Conservation (phyloP, 2,888 invertebrate species). For the Strigamia maritima region DNA sequence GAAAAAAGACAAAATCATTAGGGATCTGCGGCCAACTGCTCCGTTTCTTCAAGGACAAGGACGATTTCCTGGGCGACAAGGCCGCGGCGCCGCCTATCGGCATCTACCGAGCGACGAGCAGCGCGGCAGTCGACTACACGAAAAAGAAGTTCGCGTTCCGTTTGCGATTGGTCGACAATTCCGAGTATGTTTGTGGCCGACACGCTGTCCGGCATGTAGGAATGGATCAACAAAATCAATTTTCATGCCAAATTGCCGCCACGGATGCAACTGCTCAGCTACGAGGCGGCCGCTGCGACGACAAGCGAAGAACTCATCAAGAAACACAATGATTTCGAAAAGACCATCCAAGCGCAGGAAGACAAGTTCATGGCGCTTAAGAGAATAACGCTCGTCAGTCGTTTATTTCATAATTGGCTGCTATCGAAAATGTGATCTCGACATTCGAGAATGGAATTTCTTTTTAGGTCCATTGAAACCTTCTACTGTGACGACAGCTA, state of each 20-base stretch:
- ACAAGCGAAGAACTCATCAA: neutral
- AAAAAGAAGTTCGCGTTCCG: constrained; percentile 92
- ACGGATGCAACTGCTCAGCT: constrained; percentile 79
- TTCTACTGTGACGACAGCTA: no score
- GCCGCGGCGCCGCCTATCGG: constrained; percentile 83
- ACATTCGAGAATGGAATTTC: no score
- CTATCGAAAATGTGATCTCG: no score
- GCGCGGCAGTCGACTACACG: constrained; percentile 86
- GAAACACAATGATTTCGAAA: no score
- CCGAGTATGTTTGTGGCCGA: constrained; percentile 87
- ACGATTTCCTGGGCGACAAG: constrained; percentile 81
- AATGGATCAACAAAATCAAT: constrained; percentile 87
- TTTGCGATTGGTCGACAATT: constrained; percentile 79
- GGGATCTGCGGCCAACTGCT: constrained; percentile 93
- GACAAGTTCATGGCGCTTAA: no score
- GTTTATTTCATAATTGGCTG: no score
- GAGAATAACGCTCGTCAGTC: no score
- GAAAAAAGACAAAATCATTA: no score
- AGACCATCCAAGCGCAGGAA: no score
- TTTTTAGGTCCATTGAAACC: no score
- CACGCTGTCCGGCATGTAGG: constrained; percentile 70
- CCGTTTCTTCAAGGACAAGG: constrained; percentile 95
- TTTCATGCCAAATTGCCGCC: constrained; percentile 92
- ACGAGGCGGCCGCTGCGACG: constrained; percentile 56
- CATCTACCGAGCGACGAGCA: constrained; percentile 71